phyloP scores from a whole-genome alignment of 2,888 invertebrate genomes.

The Neoaliturus tenellus region DNA sequence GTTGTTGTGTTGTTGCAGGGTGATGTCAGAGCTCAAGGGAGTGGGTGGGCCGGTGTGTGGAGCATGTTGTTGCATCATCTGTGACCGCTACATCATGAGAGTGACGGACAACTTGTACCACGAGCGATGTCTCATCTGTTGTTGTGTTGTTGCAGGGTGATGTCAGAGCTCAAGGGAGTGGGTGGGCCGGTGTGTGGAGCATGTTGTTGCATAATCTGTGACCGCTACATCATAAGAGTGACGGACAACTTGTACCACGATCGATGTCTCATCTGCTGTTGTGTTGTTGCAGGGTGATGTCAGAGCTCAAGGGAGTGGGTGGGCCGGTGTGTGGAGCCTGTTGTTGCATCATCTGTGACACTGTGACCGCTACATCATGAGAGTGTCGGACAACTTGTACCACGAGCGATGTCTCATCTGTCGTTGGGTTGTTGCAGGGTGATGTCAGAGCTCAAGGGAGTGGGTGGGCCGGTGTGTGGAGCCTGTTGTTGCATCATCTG shows the following conservation, averaged over 20 bases:
- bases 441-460: constrained; percentile 28
- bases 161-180: background rate
- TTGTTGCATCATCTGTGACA: constrained; percentile 83
- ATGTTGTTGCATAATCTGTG: constrained; percentile 83
- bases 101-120: too few species aligned
- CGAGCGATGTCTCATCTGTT: too few species aligned
- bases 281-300: constrained; percentile 13
- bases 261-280: constrained; percentile 74
- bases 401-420: constrained; percentile 84
- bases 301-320: constrained; percentile 21
- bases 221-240: constrained; percentile 85
- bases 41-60: constrained; percentile 73
- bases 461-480: constrained; percentile 73
- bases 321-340: constrained; percentile 78
- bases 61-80: constrained; percentile 82
- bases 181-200: constrained; percentile 75
- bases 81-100: constrained; percentile 85
- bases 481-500: constrained; percentile 83
- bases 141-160: background rate
- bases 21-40: constrained; percentile 39
- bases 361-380: constrained; percentile 84
- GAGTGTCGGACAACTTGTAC: constrained; percentile 79
- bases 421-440: background rate
- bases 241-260: constrained; percentile 86
- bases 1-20: background rate